Conservation (phyloP, 2,797 vertebrate genomes). For the Nyctalus aviator region DNA sequence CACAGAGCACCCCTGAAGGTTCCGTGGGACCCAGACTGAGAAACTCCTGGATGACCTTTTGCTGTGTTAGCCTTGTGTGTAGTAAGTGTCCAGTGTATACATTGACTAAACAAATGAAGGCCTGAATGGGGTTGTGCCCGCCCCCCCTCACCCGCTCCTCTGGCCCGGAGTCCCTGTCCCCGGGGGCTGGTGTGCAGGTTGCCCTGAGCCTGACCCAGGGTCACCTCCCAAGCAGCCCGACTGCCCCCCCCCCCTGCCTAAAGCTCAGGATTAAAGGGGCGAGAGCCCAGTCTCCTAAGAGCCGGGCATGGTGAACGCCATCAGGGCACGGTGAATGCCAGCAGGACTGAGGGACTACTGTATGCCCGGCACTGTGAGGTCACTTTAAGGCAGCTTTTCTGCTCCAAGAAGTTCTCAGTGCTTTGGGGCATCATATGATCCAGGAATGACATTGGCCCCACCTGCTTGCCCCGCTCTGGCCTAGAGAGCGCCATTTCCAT, state of each 20-base stretch:
- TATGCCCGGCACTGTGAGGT: neutral
- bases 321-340: neutral
- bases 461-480: neutral
- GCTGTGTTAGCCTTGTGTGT: neutral
- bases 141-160: neutral
- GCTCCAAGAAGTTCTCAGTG: neutral
- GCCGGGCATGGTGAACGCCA: neutral
- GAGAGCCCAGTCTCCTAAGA: neutral
- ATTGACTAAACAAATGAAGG: neutral
- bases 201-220: neutral
- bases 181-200: too few relatives aligned
- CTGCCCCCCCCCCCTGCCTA: neutral
- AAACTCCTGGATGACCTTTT: too few relatives aligned
- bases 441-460: neutral
- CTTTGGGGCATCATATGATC: neutral
- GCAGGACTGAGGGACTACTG: neutral
- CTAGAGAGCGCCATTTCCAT: neutral
- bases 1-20: neutral
- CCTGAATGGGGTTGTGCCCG: neutral
- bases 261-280: neutral
- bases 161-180: neutral
- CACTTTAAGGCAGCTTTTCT: neutral
- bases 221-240: neutral
- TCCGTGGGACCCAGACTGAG: neutral
- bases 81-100: neutral